Evolutionary conservation across 2,113 vertebrate genomes (phyloP), one percentile per base, ranked within the genome.

Genomic region (Montifringilla adamsi): DNA sequence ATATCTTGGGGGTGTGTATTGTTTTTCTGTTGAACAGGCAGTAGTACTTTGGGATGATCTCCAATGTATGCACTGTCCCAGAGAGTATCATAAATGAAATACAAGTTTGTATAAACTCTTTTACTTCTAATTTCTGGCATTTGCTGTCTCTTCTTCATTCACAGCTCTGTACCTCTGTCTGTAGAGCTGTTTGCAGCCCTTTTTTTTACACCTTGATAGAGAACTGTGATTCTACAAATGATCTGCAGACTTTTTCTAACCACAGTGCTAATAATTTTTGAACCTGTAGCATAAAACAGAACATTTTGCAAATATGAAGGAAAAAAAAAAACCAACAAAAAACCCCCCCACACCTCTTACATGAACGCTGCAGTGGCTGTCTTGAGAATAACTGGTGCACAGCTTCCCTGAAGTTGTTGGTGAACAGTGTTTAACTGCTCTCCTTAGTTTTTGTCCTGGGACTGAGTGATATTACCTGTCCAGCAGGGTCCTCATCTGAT

Each of bases 1-100:
- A 0, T 75, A 26, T 39, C 23, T 43, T 43, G 6, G 35, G 35
- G 11, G 8, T 12, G 10, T 6, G 0, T 73, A 22, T 58, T 68
- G 28, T 13, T 91, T 68, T 72, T 60, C 58, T 69, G 23, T 43
- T 86, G 39, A 58, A 15, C 55, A 62, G 66, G 21, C 59, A 43
- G 35, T 44, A 55, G 27, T 59, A 15, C 26, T 86, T 89, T 28
- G 56, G 75, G 31, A 59, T 77, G 39, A 55, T 74, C 55, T 89
- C 53, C 72, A 50, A 9, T 11, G 6, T 55, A 15, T 75, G n/a
- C 11, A 6, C 22, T 62, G 27, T 64, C 66, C 60, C 64, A 64
- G 20, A 53, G 26, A 62, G 56, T 67, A 58, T 84, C 13, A 43
- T 64, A 84, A 81, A 86, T 58, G 4, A 47, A 77, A 68, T 43